Evolutionary conservation across 2,888 invertebrate genomes (phyloP), one percentile per base, ranked within the genome.

Genomic region (Mechanitis mazaeus): DNA sequence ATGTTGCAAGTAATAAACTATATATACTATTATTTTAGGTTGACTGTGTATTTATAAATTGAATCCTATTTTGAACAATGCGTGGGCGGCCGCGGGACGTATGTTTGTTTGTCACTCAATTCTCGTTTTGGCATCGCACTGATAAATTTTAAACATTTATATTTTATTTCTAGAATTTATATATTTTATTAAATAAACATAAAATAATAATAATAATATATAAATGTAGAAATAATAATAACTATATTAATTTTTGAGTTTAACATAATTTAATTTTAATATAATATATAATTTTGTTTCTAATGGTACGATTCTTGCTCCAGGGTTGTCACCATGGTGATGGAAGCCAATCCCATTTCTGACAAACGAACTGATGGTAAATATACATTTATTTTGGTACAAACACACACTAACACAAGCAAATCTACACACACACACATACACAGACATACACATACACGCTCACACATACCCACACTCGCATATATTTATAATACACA

Each of bases 281-380:
- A 35, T 5, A 35, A 6, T 35, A 35, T 35, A 35, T 35, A 50
- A 50, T 45, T n/a, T 47, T 53, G 42, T 33, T 60, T 55, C 45
- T 58, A 50, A 58, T 28, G 12, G 31, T 55, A 45, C 35, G 42
- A 58, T 71, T 65, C 67, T 71, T 72, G 77, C 86, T 84, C 45
- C 81, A 88, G 87, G 78, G 72, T 76, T 68, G 72, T 75, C 78
- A 78, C 70, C 66, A 89, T 89, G 89, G 89, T 89, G 76, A 85
- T 88, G 83, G 89, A 88, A 80, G 85, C 88, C 54, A 83, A 88
- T 72, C 84, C 87, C 45, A 84, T 88, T 65, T 72, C 84, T 68
- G 87, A 83, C 65, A 86, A 87, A 71, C 85, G 75, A 62, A 72
- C 77, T 56, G 89, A 88, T 74, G 89, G 89, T 88, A 78, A 84